Percentiles rank a stretch among this genome's conserved stretches.
These are phyloP conservation scores for Alca torda DNA, from an alignment of 2,797 vertebrate genomes.

Conservation along the genomic window DNA sequence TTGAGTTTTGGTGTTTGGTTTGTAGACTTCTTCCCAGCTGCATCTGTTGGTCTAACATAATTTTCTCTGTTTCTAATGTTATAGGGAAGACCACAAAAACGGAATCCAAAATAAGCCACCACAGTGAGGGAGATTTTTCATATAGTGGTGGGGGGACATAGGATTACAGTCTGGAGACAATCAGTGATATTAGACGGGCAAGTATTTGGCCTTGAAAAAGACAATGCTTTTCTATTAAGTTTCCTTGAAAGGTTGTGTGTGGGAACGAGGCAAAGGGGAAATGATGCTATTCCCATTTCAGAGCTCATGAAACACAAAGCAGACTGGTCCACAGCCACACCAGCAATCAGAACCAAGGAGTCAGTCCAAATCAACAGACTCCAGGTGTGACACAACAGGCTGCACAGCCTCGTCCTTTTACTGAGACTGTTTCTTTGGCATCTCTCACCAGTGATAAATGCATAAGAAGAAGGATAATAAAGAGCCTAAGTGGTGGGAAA, in stretches of 20 bases:
- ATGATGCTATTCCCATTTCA: not conserved
- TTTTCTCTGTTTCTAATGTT: not conserved
- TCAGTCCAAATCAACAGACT: not conserved
- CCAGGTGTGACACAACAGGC: conserved; percentile 7
- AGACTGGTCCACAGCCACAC: not conserved
- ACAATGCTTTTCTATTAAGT: not conserved
- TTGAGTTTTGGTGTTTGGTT: not conserved
- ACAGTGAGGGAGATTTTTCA: not conserved
- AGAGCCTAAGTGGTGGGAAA: not conserved
- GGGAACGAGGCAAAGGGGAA: not conserved
- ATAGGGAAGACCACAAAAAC: not conserved
- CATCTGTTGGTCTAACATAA: not conserved
- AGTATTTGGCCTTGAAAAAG: not conserved
- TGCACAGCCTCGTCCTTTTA: not conserved
- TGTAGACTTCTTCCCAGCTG: not conserved
- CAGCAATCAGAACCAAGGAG: not conserved
- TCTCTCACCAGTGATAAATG: not conserved
- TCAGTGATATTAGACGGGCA: not conserved
- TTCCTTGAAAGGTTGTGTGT: not conserved
- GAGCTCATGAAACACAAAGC: not conserved
- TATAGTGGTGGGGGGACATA: not conserved
- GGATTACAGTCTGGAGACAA: not conserved
- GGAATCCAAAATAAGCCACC: not conserved
- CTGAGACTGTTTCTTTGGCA: not conserved
- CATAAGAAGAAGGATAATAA: conserved; percentile 7